phyloP scores from a whole-genome alignment of 1,140 invertebrate genomes.

The Rhynchophorus ferrugineus region DNA sequence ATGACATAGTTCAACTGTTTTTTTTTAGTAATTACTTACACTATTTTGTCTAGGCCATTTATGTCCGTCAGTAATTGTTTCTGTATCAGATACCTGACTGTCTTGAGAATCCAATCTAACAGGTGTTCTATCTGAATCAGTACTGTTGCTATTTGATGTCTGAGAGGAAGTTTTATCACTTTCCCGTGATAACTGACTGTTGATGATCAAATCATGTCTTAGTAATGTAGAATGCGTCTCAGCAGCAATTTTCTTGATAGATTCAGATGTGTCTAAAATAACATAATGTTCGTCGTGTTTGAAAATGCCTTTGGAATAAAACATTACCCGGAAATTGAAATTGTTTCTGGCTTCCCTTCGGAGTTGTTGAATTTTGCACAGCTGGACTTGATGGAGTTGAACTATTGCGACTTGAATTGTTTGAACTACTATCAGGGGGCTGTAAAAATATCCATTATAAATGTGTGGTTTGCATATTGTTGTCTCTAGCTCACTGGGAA shows the following conservation, averaged over 20 bases:
- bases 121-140: slow-evolving; percentile 76
- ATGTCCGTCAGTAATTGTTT: slow-evolving; percentile 37
- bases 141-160: slow-evolving; percentile 60
- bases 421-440: slow-evolving; percentile 81
- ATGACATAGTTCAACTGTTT: too few relatives aligned
- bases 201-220: slow-evolving; percentile 44
- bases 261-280: slow-evolving; percentile 3
- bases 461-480: too few relatives aligned
- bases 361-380: slow-evolving; percentile 53
- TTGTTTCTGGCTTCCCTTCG: slow-evolving; percentile 44
- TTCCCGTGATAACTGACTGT: slow-evolving; percentile 68
- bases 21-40: slow-evolving; percentile 47
- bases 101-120: slow-evolving; percentile 81
- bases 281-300: background rate
- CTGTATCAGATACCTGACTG: slow-evolving; percentile 64
- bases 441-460: slow-evolving; percentile 37
- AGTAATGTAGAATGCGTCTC: slow-evolving; percentile 46
- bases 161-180: slow-evolving; percentile 77
- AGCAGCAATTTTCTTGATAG: slow-evolving; percentile 46
- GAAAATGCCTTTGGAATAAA: background rate
- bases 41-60: slow-evolving; percentile 76
- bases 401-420: slow-evolving; percentile 92
- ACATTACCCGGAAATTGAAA: slow-evolving; percentile 78
- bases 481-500: slow-evolving; percentile 57
- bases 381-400: slow-evolving; percentile 93